Percentiles rank a stretch among this genome's conserved stretches.
Evolutionary conservation across 2,113 vertebrate genomes (phyloP).

Genomic region (Saimiri boliviensis): DNA sequence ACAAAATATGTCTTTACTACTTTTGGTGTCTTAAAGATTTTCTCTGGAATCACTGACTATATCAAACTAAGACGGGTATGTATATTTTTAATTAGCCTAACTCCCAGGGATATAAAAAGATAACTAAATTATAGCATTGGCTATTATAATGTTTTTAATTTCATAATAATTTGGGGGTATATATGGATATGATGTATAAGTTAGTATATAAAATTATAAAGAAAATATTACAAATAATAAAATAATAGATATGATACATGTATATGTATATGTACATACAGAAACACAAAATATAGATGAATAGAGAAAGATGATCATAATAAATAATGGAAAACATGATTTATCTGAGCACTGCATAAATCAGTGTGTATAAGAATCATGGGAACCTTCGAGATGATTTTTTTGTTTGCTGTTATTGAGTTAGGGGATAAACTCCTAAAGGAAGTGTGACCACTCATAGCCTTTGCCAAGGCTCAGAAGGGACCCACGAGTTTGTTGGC

Average conservation of each 20-base stretch:
- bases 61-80: background rate
- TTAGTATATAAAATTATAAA: background rate
- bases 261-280: background rate
- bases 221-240: background rate
- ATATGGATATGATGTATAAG: background rate
- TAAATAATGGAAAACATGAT: background rate
- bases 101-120: background rate
- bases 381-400: background rate
- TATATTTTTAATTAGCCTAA: background rate
- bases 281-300: background rate
- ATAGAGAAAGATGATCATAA: background rate
- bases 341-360: background rate
- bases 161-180: background rate
- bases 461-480: background rate
- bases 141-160: background rate
- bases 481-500: background rate
- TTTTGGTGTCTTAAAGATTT: background rate
- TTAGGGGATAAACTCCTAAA: accelerated
- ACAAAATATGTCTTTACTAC: background rate
- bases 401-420: background rate
- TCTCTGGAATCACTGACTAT: background rate
- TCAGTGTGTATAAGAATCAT: background rate
- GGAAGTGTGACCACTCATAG: background rate
- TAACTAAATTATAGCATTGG: background rate
- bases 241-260: background rate